phyloP scores from a whole-genome alignment of 2,113 vertebrate species.

The Callipepla californica region DNA sequence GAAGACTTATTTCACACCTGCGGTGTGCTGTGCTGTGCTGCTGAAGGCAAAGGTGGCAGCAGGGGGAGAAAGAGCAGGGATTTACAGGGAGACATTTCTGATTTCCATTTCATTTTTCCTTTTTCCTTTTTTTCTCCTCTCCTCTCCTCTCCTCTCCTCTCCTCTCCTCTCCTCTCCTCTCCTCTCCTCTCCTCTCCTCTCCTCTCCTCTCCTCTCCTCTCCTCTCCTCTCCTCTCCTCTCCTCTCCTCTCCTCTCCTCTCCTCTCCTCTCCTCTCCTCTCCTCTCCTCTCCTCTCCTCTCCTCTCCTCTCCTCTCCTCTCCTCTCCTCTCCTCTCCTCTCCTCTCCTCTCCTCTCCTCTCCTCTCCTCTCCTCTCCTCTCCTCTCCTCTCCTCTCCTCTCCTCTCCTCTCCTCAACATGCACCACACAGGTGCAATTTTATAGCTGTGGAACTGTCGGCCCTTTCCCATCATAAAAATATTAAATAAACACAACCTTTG shows the following conservation, averaged over 20 bases:
- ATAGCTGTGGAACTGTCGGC: slow-evolving; percentile 35
- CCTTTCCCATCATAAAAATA: not conserved
- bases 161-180: not conserved
- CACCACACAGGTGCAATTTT: not conserved
- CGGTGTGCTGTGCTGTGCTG: not conserved
- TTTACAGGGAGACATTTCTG: not conserved
- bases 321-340: not conserved
- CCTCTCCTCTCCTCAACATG: too few relatives aligned
- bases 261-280: not conserved
- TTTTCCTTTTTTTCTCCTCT: too few relatives aligned
- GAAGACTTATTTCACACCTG: slow-evolving; percentile 35
- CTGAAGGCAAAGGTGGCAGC: not conserved
- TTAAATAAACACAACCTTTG: slow-evolving; percentile 47
- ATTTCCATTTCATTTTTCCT: too few relatives aligned
- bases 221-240: not conserved
- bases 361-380: too few relatives aligned
- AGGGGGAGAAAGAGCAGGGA: not conserved
- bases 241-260: too few relatives aligned
- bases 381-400: not conserved
- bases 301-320: not conserved
- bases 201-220: too few relatives aligned
- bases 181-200: not conserved
- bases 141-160: not conserved
- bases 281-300: not conserved
- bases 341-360: too few relatives aligned